Evolutionary conservation across 2,113 vertebrate genomes (phyloP), one percentile per base, ranked within the genome.

Genomic region (Catharus fuscescens): DNA sequence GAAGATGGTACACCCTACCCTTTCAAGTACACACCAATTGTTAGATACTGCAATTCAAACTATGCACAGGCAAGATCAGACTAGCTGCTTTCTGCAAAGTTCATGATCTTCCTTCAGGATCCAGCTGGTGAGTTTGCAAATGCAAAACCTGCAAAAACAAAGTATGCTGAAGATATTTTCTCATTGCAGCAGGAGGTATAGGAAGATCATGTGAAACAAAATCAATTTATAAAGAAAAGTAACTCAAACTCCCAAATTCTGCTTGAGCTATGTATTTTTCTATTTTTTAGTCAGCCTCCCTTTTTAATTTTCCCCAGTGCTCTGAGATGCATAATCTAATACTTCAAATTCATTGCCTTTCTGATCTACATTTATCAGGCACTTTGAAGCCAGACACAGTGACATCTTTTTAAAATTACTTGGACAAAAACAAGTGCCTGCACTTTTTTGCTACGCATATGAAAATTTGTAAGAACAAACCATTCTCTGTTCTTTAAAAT

Each of bases 151-250:
- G 52, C 34, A 57, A 77, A 87, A 78, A 40, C n/a, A 32, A 79
- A 87, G 66, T 23, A n/a, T n/a, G 29, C 42, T 64, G 78, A 53
- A 72, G 62, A 8, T 91, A 13, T 92, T 90, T 90, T 82, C 71
- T 90, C 24, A 19, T 50, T 45, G 36, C 11, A 9, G 32, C 32
- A 14, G 70, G 26, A 89, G 73, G 50, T 53, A 69, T 6, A 62
- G 32, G 71, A 92, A 95, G 74, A 82, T 25, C 19, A 47, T n/a
- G 59, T 80, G 62, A 82, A 93, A 80, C 14, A 73, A 93, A 83
- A 74, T 54, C 45, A 62, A 13, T 76, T 59, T 59, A 6, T 77
- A 86, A 70, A 72, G 60, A 23, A 73, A 90, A 95, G 56, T 42
- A 66, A 78, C 54, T 54, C 36, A 62, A 56, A 82, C 29, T 92